These are phyloP conservation scores for Platycheirus albimanus DNA, from an alignment of 2,888 invertebrate species.

Conservation along the genomic window DNA sequence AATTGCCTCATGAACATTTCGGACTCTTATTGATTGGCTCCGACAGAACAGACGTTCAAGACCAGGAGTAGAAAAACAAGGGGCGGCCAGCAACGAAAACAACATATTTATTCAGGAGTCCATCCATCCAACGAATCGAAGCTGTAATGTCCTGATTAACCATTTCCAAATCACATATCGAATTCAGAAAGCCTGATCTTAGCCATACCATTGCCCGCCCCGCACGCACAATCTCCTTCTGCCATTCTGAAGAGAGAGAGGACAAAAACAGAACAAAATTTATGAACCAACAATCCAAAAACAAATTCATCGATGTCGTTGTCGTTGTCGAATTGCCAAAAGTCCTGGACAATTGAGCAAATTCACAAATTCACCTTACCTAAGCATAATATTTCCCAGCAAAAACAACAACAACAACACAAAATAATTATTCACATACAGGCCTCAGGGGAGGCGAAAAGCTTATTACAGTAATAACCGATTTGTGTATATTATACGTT, in stretches of 20 bases:
- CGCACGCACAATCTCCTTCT: neutral
- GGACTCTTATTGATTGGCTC: slow-evolving; percentile 59
- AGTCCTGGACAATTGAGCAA: slow-evolving; percentile 69
- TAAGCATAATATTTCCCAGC: slow-evolving; percentile 65
- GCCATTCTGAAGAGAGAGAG: neutral
- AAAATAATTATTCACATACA: slow-evolving; percentile 74
- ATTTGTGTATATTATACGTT: slow-evolving; percentile 72
- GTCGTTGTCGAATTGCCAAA: slow-evolving; percentile 53
- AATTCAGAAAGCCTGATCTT: slow-evolving; percentile 36
- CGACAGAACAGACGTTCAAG: too few relatives aligned
- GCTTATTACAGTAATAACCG: slow-evolving; percentile 74
- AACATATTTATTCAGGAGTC: slow-evolving; percentile 66
- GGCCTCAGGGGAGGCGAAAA: slow-evolving; percentile 60
- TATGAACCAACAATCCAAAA: slow-evolving; percentile 47
- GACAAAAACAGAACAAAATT: slow-evolving; percentile 23
- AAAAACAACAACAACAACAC: slow-evolving; percentile 33
- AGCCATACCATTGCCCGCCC: slow-evolving; percentile 3
- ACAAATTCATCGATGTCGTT: slow-evolving; percentile 43
- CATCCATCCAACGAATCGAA: slow-evolving; percentile 44
- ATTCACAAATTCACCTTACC: slow-evolving; percentile 71
- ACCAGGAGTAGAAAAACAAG: too few relatives aligned
- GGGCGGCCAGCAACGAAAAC: neutral
- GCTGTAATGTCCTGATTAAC: slow-evolving; percentile 68
- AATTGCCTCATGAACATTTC: slow-evolving; percentile 69
- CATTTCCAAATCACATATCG: slow-evolving; percentile 64